Percentiles rank a stretch among this genome's conserved stretches.
These are phyloP conservation scores for Sepiola atlantica DNA, from an alignment of 2,888 invertebrate species.

Conservation along the genomic window DNA sequence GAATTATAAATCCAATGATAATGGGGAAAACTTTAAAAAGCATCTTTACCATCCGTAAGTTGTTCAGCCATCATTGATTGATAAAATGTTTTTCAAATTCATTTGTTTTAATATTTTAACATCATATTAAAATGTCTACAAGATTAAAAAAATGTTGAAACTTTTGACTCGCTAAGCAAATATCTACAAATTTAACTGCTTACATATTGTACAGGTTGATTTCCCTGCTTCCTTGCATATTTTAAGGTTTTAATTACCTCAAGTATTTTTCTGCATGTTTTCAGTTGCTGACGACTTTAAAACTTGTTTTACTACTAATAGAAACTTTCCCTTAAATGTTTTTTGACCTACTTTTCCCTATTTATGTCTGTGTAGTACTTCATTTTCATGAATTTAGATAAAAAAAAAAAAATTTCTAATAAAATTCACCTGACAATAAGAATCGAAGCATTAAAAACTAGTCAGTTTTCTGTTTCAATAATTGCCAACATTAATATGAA, in stretches of 20 bases:
- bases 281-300: neutral
- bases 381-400: too few species aligned
- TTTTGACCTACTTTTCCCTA: too few species aligned
- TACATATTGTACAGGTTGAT: neutral
- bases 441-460: too few species aligned
- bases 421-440: too few species aligned
- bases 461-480: too few species aligned
- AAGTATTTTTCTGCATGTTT: neutral
- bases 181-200: neutral
- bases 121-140: neutral
- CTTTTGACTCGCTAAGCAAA: neutral
- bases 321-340: neutral
- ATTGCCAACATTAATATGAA: too few species aligned
- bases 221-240: neutral
- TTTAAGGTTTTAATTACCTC: neutral
- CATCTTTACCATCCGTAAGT: neutral
- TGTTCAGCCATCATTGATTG: neutral
- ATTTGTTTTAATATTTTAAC: neutral
- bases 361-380: too few species aligned
- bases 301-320: neutral
- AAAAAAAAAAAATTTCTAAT: too few species aligned
- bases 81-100: neutral
- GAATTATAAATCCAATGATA: too few species aligned
- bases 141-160: neutral
- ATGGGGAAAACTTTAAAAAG: neutral